Evolutionary conservation across 2,888 invertebrate genomes (phyloP), one percentile per base, ranked within the genome.

Genomic region (Phymatocera aterrima): DNA sequence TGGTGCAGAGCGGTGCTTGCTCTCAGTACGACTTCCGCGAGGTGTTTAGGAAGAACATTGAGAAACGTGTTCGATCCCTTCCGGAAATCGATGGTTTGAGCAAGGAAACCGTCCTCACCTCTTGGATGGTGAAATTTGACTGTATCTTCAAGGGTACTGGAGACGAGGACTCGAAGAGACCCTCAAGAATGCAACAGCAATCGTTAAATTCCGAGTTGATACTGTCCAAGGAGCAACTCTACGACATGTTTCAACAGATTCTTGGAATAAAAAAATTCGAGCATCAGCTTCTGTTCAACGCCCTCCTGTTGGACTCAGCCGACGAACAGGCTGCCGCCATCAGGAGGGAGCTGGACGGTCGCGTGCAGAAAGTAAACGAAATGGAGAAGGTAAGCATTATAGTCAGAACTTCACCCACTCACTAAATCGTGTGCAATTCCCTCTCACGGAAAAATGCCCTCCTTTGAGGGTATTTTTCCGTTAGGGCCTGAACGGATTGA

Each of bases 241-340:
- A 98, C 92, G 99, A 99, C 91, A 99, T 99, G 98, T 99, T 99
- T 91, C 99, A 99, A 91, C 99, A 99, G 92, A 98, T 99, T 85
- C 93, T 99, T 81, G 96, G 96, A 77, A 97, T 99, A 77, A 99
- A 99, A 93, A 99, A 99, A 91, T 99, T 99, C 91, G 99, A 99
- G 91, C 99, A 99, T 92, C 99, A 99, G 92, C 95, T 99, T 87
- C 94, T 99, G 80, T 99, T 98, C 92, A 99, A 99, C 93, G 99
- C 99, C 84, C 94, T 99, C 90, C 96, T 98, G 95, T 93, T 99
- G 93, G 99, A 99, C 92, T 99, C 99, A 87, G 97, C 98, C 79
- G 99, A 99, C 91, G 99, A 99, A 91, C 99, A 99, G 93, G 99
- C 99, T 81, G 99, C 99, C 64, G 99, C 99, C 77, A 99, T 99